These are phyloP conservation scores for Drosophila tanythrix DNA, from an alignment of 2,888 invertebrate species.

Conservation along the genomic window DNA sequence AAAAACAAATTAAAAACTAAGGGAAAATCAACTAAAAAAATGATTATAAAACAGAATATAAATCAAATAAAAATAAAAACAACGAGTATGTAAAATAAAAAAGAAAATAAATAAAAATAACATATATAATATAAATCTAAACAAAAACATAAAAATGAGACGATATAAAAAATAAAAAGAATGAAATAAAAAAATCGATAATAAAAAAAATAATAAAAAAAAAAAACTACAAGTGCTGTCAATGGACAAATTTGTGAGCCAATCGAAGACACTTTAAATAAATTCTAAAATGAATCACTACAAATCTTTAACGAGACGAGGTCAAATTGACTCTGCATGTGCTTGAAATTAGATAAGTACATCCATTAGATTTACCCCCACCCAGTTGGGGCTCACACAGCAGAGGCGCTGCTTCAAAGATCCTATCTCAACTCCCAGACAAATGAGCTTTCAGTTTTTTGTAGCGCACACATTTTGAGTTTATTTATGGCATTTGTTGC, in stretches of 20 bases:
- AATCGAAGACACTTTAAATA: constrained; percentile 23
- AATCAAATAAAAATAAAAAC: background rate
- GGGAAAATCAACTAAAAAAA: too few species aligned
- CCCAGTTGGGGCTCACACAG: constrained; percentile 38
- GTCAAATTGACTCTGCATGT: constrained; percentile 23
- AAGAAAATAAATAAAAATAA: too few species aligned
- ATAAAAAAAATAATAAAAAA: background rate
- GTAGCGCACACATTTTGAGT: constrained; percentile 34
- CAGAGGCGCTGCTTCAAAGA: constrained; percentile 18
- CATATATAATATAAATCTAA: too few species aligned
- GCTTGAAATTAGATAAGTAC: background rate
- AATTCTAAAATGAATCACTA: constrained; percentile 14
- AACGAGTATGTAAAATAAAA: background rate
- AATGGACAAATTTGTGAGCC: background rate
- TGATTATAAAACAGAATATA: background rate
- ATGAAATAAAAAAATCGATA: too few species aligned
- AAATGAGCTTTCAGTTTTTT: constrained; percentile 64
- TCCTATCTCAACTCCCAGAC: constrained; percentile 58
- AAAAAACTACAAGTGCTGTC: background rate
- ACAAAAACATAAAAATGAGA: too few species aligned
- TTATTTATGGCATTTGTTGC: constrained; percentile 37
- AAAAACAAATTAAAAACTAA: constrained; percentile 12
- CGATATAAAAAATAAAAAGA: too few species aligned
- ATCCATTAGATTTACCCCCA: constrained; percentile 26
- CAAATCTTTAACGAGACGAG: constrained; percentile 8